phyloP scores from a whole-genome alignment of 2,888 invertebrate genomes.

The Sepiola atlantica region DNA sequence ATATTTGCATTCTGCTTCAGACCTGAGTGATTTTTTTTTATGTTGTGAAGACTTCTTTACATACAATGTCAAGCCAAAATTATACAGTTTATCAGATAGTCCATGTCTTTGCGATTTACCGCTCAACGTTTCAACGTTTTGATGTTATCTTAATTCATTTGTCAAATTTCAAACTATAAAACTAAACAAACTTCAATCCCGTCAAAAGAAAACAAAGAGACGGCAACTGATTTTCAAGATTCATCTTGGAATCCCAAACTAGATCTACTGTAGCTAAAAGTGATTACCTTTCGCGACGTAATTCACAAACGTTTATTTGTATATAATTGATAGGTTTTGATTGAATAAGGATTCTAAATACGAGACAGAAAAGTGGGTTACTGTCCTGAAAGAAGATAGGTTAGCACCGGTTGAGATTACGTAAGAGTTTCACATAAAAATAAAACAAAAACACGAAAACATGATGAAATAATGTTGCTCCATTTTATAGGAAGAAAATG shows the following conservation, averaged over 20 bases:
- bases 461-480: background rate
- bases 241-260: background rate
- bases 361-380: background rate
- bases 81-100: background rate
- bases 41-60: background rate
- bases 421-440: constrained; percentile 5
- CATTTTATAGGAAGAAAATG: constrained; percentile 18
- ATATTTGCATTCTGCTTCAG: background rate
- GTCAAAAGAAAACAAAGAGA: background rate
- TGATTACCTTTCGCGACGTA: background rate
- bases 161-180: background rate
- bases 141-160: background rate
- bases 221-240: background rate
- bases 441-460: background rate
- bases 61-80: background rate
- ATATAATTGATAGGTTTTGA: background rate
- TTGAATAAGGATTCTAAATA: background rate
- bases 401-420: constrained; percentile 22
- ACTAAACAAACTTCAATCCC: background rate
- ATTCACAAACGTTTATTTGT: background rate
- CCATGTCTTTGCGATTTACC: background rate
- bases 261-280: background rate
- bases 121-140: background rate
- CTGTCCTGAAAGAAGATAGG: constrained; percentile 32
- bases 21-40: background rate